Base-by-base conservation (phyloP, 2,113 vertebrate species). In the Budorcas taxicolor region DNA sequence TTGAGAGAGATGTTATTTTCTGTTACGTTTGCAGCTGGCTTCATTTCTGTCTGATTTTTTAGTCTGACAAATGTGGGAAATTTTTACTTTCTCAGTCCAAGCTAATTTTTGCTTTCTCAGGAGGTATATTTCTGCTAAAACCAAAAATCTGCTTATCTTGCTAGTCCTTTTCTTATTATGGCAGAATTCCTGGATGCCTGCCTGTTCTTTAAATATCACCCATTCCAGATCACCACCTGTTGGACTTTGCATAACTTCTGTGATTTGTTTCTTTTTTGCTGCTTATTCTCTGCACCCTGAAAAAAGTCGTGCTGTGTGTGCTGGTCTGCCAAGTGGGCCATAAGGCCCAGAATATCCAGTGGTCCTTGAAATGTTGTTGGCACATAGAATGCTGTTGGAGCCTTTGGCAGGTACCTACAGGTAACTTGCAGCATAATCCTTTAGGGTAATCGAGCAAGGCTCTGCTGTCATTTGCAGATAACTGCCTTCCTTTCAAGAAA, bases 111-210 rank as follows among this genome's bases (percentile, higher is more conserved):
- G 33, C 40, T 67, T 89, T 92, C 67, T 86, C 23, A 57, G n/a
- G 53, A 96, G 12, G 6, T 47, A 31, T 33, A 55, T 76, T 81
- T 95, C 31, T 91, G 76, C 57, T 96, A 40, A 87, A 83, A 57
- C 6, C 10, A n/a, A 81, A 47, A 52, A 27, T 94, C 55, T 89
- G 50, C 67, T 86, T 88, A 55, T 17, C 17, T 88, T 55, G 52
- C 45, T 60, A 47, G 43, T 19, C 21, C 11, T 80, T 93, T 47
- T 4, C 25, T 36, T 29, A 58, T 80, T 90, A 64, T 71, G 40
- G 50, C 29, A 47, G 62, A 71, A 67, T 58, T 85, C 50, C 21
- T 55, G 52, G 78, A 64, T 53, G 60, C 53, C 29, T 57, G 23
- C 14, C 52, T 86, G 23, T 45, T 82, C 47, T 83, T 81, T 91